phyloP scores from a whole-genome alignment of 2,888 invertebrate genomes.

The Drosophila subquinaria region DNA sequence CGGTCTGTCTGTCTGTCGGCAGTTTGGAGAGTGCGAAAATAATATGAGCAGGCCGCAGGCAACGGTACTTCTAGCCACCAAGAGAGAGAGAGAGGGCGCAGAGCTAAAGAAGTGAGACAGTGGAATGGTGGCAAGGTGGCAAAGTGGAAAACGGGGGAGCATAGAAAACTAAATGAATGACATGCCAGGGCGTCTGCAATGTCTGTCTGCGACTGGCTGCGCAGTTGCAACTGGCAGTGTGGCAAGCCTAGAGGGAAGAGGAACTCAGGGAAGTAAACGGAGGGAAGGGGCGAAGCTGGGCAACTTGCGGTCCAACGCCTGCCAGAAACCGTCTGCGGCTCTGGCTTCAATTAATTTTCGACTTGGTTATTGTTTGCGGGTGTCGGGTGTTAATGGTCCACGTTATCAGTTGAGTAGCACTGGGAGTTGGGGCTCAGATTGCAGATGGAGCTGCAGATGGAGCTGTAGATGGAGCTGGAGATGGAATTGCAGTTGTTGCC shows the following conservation, averaged over 20 bases:
- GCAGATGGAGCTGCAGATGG: not conserved
- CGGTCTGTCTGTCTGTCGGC: conserved; percentile 5
- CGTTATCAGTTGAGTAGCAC: conserved; percentile 34
- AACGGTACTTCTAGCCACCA: conserved; percentile 39
- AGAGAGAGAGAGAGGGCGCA: not conserved
- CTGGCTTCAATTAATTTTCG: conserved; percentile 82
- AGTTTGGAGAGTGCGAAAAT: conserved; percentile 61
- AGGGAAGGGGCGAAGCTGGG: conserved; percentile 9
- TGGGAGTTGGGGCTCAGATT: conserved; percentile 19
- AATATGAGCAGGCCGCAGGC: conserved; percentile 60
- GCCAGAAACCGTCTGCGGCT: conserved; percentile 66
- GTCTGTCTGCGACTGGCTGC: conserved; percentile 46
- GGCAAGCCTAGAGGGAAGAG: not conserved
- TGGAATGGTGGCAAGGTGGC: not conserved
- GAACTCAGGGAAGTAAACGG: not conserved
- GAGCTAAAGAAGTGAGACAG: not conserved
- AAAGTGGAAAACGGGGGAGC: conserved; percentile 10
- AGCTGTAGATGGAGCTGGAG: not conserved
- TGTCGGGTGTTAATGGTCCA: conserved; percentile 69
- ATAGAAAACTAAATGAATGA: conserved; percentile 69
- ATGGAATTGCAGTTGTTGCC: conserved; percentile 20
- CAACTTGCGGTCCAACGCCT: conserved; percentile 59
- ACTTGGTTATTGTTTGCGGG: conserved; percentile 72
- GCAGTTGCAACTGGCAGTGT: conserved; percentile 4
- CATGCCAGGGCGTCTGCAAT: conserved; percentile 68